A percentile compares a stretch with the other conserved stretches of the same genome.
These are phyloP conservation scores for Seira musarum DNA, from an alignment of 2,888 invertebrate species.

Conservation along the genomic window DNA sequence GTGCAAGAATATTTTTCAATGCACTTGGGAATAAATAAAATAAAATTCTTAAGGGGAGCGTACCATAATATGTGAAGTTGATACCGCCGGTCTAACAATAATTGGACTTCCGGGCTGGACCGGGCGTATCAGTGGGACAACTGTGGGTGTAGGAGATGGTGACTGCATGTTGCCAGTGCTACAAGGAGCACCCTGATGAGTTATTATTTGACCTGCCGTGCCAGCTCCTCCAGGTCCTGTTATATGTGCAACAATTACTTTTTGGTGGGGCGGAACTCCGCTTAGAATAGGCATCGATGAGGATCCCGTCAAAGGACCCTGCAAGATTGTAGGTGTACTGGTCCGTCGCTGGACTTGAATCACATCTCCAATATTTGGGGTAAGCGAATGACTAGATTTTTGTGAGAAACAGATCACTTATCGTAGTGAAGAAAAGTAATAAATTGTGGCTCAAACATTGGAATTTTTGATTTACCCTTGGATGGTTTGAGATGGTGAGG, in stretches of 20 bases:
- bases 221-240: slow-evolving; percentile 55
- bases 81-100: slow-evolving; percentile 64
- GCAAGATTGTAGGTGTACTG: slow-evolving; percentile 64
- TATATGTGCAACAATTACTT: slow-evolving; percentile 68
- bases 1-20: background rate
- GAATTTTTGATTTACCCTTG: slow-evolving; percentile 46
- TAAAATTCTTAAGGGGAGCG: slow-evolving; percentile 33
- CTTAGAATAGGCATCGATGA: slow-evolving; percentile 57
- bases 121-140: slow-evolving; percentile 65
- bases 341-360: slow-evolving; percentile 63
- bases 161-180: slow-evolving; percentile 29
- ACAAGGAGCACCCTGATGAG: slow-evolving; percentile 33
- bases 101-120: slow-evolving; percentile 68
- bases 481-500: slow-evolving; percentile 13
- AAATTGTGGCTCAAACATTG: background rate
- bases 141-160: slow-evolving; percentile 30
- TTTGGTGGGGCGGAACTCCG: slow-evolving; percentile 66
- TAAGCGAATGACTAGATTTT: slow-evolving; percentile 32
- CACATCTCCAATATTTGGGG: slow-evolving; percentile 43
- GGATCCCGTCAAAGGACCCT: slow-evolving; percentile 47
- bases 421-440: background rate
- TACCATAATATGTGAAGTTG: slow-evolving; percentile 64
- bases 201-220: slow-evolving; percentile 56
- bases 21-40: background rate
- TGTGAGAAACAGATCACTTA: background rate